These are phyloP conservation scores for Ormyrus nitidulus DNA, from an alignment of 2,888 invertebrate genomes.

Conservation along the genomic window DNA sequence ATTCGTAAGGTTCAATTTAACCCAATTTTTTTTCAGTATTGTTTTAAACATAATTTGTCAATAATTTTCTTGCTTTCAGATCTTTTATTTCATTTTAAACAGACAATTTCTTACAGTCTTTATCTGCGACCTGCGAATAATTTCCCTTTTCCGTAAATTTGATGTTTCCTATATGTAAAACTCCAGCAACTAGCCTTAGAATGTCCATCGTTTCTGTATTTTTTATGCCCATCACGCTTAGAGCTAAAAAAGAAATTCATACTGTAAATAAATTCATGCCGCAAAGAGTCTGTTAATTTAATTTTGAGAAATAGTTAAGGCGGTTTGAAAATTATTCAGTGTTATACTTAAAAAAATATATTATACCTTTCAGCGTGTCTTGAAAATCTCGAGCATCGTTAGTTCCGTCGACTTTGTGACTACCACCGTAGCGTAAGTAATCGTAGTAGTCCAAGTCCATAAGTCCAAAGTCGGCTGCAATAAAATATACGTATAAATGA, in stretches of 20 bases:
- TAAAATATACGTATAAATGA: not conserved
- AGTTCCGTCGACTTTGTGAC: constrained; percentile 80
- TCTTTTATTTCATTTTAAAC: not conserved
- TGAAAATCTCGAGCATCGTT: constrained; percentile 81
- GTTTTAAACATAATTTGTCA: too few relatives aligned
- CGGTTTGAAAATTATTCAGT: not conserved
- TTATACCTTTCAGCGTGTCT: constrained; percentile 78
- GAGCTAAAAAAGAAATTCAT: constrained; percentile 73
- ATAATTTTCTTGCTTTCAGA: too few relatives aligned
- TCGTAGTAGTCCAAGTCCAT: constrained; percentile 79
- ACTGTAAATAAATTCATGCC: not conserved
- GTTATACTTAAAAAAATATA: not conserved
- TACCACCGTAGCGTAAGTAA: constrained; percentile 80
- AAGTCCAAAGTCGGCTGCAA: constrained; percentile 78
- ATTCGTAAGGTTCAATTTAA: too few relatives aligned
- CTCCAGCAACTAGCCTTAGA: constrained; percentile 78
- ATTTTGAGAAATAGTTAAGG: not conserved
- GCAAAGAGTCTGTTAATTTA: not conserved
- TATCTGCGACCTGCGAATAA: constrained; percentile 78
- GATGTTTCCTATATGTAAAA: constrained; percentile 82
- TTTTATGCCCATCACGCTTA: constrained; percentile 80
- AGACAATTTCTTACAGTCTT: constrained; percentile 76
- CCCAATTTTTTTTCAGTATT: too few relatives aligned
- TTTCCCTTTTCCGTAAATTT: constrained; percentile 78
- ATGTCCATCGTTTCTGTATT: constrained; percentile 78